Conservation (phyloP, 2,888 invertebrate genomes). For the Alviniconcha strummeri region DNA sequence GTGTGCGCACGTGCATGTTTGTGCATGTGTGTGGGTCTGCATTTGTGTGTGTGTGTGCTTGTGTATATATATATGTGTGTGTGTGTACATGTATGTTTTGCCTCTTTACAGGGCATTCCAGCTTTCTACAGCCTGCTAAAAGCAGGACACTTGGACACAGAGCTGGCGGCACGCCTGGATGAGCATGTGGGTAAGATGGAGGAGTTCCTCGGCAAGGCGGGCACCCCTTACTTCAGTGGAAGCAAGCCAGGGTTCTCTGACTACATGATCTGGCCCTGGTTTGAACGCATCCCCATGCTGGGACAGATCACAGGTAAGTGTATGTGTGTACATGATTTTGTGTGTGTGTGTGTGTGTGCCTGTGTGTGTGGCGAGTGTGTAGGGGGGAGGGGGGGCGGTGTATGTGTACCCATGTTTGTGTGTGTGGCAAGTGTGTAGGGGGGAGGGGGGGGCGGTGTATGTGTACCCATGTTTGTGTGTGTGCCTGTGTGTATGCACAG, state of each 20-base stretch:
- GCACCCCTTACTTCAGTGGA: slow-evolving; percentile 46
- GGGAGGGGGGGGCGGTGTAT: too few species aligned
- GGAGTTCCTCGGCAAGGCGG: slow-evolving; percentile 33
- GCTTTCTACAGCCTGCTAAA: slow-evolving; percentile 45
- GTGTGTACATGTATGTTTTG: neutral
- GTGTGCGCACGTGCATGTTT: neutral
- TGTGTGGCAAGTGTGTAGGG: neutral
- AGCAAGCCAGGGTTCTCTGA: slow-evolving; percentile 52
- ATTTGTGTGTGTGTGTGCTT: neutral
- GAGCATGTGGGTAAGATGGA: slow-evolving; percentile 40
- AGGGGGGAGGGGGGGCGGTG: neutral
- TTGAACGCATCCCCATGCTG: slow-evolving; percentile 51
- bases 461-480: neutral
- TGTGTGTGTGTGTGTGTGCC: slow-evolving; percentile 25
- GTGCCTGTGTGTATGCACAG: neutral
- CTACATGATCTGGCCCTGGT: slow-evolving; percentile 65
- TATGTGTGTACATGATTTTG: slow-evolving; percentile 16
- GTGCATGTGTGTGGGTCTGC: neutral
- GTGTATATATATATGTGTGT: neutral
- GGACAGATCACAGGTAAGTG: slow-evolving; percentile 39
- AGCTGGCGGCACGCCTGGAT: slow-evolving; percentile 33
- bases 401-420: neutral
- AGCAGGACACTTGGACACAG: slow-evolving; percentile 36
- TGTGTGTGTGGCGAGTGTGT: neutral
- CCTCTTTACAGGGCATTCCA: slow-evolving; percentile 41